Conservation (phyloP, 2,888 invertebrate species). For the Helleia helle region DNA sequence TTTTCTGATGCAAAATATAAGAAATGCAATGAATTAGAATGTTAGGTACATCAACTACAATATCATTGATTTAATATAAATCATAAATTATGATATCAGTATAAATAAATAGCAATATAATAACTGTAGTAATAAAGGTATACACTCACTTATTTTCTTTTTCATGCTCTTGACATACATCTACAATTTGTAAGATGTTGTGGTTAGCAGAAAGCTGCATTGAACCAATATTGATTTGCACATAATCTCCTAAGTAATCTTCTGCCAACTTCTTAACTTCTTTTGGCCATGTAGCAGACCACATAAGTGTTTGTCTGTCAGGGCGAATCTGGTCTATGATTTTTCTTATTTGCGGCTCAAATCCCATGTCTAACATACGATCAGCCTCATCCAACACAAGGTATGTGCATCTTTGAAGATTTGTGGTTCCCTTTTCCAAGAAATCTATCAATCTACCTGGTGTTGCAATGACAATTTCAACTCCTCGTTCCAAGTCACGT, state of each 20-base stretch:
- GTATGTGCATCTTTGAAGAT: constrained; percentile 85
- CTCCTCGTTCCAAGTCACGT: constrained; percentile 82
- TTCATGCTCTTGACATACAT: constrained; percentile 90
- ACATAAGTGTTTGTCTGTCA: constrained; percentile 97
- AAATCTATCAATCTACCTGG: constrained; percentile 92
- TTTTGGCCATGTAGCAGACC: constrained; percentile 99
- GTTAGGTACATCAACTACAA: no score
- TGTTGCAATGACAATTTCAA: constrained; percentile 92
- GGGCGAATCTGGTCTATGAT: constrained; percentile 95
- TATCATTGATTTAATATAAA: not conserved
- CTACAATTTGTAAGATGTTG: constrained; percentile 90
- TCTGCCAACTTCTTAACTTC: constrained; percentile 94
- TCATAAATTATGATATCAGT: constrained; percentile 1
- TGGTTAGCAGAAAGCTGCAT: constrained; percentile 91
- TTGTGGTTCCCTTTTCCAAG: constrained; percentile 82
- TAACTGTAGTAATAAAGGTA: constrained; percentile 5
- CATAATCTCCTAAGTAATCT: constrained; percentile 92
- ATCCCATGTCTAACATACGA: constrained; percentile 98
- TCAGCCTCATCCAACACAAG: constrained; percentile 93
- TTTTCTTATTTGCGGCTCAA: constrained; percentile 96
- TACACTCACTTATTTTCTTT: constrained; percentile 79
- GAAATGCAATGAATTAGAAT: no score
- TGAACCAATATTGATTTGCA: constrained; percentile 94
- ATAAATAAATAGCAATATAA: no score
- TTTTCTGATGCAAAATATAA: no score